Percentiles rank a stretch among this genome's conserved stretches.
Evolutionary conservation across 2,888 invertebrate genomes (phyloP).

Genomic region (Lissonota sp.): DNA sequence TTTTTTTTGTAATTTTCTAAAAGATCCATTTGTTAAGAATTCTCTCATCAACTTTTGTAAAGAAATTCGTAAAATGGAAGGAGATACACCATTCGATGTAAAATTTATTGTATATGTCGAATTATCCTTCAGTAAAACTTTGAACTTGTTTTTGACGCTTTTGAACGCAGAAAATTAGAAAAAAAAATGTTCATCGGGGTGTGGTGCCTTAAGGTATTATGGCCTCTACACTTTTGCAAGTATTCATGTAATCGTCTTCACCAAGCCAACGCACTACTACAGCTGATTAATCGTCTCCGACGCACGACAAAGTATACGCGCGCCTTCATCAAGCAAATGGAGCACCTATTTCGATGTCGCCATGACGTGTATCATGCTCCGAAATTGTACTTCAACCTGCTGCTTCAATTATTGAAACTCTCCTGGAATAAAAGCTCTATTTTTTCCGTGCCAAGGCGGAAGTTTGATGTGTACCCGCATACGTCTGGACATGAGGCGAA

Average conservation of each 20-base stretch:
- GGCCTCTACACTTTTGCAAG: constrained; percentile 18
- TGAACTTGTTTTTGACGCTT: too few relatives aligned
- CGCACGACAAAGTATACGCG: constrained; percentile 42
- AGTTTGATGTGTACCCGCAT: constrained; percentile 9
- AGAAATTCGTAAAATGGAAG: too few relatives aligned
- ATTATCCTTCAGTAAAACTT: too few relatives aligned
- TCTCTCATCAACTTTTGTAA: too few relatives aligned
- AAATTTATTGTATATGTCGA: too few relatives aligned
- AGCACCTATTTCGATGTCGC: constrained; percentile 16
- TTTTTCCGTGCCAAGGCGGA: not conserved
- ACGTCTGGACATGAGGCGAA: constrained; percentile 55
- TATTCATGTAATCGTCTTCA: constrained; percentile 8
- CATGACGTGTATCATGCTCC: constrained; percentile 3
- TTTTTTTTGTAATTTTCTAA: too few relatives aligned
- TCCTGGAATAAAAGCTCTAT: not conserved
- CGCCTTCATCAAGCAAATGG: constrained; percentile 14
- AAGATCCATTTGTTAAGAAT: too few relatives aligned
- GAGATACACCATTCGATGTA: too few relatives aligned
- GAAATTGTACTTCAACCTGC: not conserved
- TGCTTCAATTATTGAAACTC: not conserved
- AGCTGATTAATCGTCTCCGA: constrained; percentile 39
- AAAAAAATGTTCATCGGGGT: too few relatives aligned
- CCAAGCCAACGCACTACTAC: constrained; percentile 22
- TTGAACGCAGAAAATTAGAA: too few relatives aligned
- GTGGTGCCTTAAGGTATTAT: too few relatives aligned